phyloP scores from a whole-genome alignment of 2,113 vertebrate genomes.

The Mobula birostris region DNA sequence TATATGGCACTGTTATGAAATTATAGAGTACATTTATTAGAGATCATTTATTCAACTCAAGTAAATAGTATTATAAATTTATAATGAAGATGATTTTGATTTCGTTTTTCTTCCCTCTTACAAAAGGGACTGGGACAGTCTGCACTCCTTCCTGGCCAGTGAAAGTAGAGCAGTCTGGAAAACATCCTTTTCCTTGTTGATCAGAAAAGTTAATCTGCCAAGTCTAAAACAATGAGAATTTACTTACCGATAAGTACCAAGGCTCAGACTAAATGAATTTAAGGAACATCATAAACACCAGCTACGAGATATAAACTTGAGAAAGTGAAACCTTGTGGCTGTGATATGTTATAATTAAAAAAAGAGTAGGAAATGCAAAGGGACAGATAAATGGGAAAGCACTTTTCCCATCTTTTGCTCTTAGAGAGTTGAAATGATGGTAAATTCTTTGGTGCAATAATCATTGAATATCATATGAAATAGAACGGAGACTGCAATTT shows the following conservation, averaged over 20 bases:
- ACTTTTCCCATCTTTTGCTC: neutral
- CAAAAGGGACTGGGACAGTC: neutral
- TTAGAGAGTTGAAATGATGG: neutral
- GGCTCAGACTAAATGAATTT: neutral
- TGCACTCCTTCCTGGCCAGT: neutral
- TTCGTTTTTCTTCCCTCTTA: neutral
- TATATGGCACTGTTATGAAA: neutral
- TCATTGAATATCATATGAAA: neutral
- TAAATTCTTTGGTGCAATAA: neutral
- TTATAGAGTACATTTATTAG: neutral
- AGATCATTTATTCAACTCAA: neutral
- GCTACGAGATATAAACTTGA: neutral
- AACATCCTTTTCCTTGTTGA: neutral
- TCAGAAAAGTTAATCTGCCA: neutral
- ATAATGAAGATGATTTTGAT: neutral
- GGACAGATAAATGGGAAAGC: neutral
- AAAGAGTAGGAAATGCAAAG: neutral
- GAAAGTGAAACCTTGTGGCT: neutral
- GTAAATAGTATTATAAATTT: neutral
- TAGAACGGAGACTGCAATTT: neutral
- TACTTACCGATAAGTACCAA: neutral
- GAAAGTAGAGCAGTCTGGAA: neutral
- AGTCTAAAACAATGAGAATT: neutral
- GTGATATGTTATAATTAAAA: neutral
- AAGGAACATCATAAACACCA: neutral